Evolutionary conservation across 2,888 invertebrate genomes (phyloP), one percentile per base, ranked within the genome.

Genomic region (Seira sanloemensis): DNA sequence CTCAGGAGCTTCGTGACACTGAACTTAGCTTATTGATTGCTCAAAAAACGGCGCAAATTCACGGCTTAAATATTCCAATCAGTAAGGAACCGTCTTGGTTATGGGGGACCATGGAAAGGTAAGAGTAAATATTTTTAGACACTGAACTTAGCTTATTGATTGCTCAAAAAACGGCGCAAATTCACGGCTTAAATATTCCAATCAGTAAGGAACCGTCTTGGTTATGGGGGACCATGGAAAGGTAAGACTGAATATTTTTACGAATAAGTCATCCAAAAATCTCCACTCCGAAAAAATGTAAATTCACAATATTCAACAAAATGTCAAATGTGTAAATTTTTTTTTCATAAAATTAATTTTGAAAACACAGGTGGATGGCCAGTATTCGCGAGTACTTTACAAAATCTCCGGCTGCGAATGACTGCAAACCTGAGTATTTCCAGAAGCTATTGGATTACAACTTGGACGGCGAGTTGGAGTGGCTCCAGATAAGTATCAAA

Each of bases 71-170:
- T 91, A 97, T 99, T 87, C 99, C 99, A 0, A 94, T 99, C 87
- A 96, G 96, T 89, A 99, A 99, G 91, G 97, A 98, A 90, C 98
- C 99, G 0, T 95, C 95, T 79, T 99, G 98, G 97, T 91, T 99
- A 0, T 97, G 97, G 95, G 96, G 97, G 90, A 97, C 96, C 1
- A 95, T 97, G 93, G 93, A 93, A 25, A 95, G 95, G 90, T 97
- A 95, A n/a, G n/a, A n/a, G n/a, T n/a, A n/a, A n/a, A n/a, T n/a
- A n/a, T n/a, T n/a, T n/a, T n/a, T n/a, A n/a, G 95, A 97, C 89
- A 94, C 95, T 0, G 93, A 94, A 2, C 92, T 98, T 71, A 97
- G 97, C 1, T 92, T 93, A 90, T 94, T 95, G 91, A 97, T 99
- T 66, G 98, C 98, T 0, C 95, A 96, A 90, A 97, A 98, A 92